These are phyloP conservation scores for Cephus sareptanus DNA, from an alignment of 2,888 invertebrate genomes.

Conservation along the genomic window DNA sequence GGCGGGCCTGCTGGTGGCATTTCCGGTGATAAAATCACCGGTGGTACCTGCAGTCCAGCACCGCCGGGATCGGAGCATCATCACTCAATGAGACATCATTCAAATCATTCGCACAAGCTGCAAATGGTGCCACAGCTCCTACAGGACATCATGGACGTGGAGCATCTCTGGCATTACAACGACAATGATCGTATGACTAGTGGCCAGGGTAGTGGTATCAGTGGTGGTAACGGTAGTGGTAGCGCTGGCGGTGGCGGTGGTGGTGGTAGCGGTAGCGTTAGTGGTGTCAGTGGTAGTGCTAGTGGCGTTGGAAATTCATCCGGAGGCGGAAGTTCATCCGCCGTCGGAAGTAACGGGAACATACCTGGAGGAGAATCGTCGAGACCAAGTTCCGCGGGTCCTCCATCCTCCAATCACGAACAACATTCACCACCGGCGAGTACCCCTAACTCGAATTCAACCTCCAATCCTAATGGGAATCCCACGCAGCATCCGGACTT, in stretches of 20 bases:
- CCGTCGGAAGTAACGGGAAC: conserved; percentile 30
- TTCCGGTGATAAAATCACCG: conserved; percentile 63
- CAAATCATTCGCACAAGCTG: conserved; percentile 61
- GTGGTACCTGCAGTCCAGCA: conserved; percentile 60
- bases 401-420: conserved; percentile 42
- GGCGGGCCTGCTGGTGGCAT: conserved; percentile 59
- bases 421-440: conserved; percentile 31
- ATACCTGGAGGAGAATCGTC: conserved; percentile 33
- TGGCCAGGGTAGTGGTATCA: conserved; percentile 56
- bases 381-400: conserved; percentile 38
- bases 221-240: conserved; percentile 23
- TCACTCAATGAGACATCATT: conserved; percentile 58
- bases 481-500: conserved; percentile 76
- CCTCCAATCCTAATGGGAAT: conserved; percentile 49
- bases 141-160: conserved; percentile 95
- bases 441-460: neutral
- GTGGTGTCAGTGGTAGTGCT: conserved; percentile 15
- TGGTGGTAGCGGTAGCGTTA: conserved; percentile 8
- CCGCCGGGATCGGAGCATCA: conserved; percentile 59
- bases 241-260: neutral
- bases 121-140: conserved; percentile 62
- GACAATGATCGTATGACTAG: conserved; percentile 79
- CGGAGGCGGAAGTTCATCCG: conserved; percentile 15
- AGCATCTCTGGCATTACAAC: conserved; percentile 94
- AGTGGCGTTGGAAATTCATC: conserved; percentile 20